phyloP scores from a whole-genome alignment of 1,140 invertebrate genomes.

The Amphibalanus amphitrite region DNA sequence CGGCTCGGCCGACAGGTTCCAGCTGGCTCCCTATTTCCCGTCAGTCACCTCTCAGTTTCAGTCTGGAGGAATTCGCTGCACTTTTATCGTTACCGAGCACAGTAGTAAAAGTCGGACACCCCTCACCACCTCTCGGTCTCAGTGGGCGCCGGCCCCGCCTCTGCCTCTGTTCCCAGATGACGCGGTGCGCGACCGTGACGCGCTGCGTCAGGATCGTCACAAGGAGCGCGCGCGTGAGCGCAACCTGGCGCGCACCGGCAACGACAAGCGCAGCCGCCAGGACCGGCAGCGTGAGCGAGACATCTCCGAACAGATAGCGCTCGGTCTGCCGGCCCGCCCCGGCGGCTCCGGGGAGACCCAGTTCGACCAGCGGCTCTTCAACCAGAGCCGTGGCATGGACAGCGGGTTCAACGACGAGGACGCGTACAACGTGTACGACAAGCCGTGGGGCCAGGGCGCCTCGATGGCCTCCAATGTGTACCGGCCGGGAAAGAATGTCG shows the following conservation, averaged over 20 bases:
- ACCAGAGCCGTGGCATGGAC: conserved; percentile 87
- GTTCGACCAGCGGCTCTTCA: conserved; percentile 93
- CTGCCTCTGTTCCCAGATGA: conserved; percentile 32
- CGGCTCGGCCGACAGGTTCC: too few species aligned
- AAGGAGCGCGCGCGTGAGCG: conserved; percentile 79
- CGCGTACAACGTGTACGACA: conserved; percentile 94
- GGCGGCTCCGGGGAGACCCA: conserved; percentile 53
- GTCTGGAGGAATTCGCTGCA: too few species aligned
- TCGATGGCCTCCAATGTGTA: conserved; percentile 79
- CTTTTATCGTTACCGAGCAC: too few species aligned
- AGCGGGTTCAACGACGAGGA: conserved; percentile 96
- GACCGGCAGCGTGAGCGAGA: conserved; percentile 86
- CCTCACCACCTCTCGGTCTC: not conserved
- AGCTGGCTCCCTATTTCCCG: too few species aligned
- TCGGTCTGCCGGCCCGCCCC: conserved; percentile 76
- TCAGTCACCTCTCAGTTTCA: too few species aligned
- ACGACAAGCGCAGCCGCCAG: conserved; percentile 78
- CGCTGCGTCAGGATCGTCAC: conserved; percentile 71
- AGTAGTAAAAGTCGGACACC: too few species aligned
- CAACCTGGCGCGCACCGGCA: conserved; percentile 80
- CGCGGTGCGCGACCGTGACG: conserved; percentile 62
- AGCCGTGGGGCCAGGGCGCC: conserved; percentile 70
- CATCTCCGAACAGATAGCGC: conserved; percentile 95
- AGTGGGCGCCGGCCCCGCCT: not conserved
- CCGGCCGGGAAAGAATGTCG: conserved; percentile 68